Evolutionary conservation across 2,113 vertebrate species (phyloP).

Genomic region (Ptychochromis oligacanthus): DNA sequence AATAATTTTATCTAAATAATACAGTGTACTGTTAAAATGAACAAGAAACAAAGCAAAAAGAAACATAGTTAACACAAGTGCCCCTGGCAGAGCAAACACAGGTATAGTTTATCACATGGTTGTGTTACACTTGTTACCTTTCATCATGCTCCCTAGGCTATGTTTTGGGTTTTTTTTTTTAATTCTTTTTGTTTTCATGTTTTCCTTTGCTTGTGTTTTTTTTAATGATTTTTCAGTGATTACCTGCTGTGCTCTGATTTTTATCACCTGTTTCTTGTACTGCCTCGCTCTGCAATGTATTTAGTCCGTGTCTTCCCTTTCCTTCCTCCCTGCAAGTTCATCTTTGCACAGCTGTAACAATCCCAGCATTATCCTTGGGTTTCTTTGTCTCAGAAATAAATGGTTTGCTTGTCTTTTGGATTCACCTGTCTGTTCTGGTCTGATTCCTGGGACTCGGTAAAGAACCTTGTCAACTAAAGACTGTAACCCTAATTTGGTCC

Average conservation of each 20-base stretch:
- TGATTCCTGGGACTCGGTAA: not conserved
- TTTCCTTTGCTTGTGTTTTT: not conserved
- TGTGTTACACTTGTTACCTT: not conserved
- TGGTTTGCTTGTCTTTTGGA: not conserved
- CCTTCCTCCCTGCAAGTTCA: not conserved
- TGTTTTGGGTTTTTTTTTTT: too few species aligned
- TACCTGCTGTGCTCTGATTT: not conserved
- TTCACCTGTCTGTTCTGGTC: not conserved
- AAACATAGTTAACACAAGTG: not conserved
- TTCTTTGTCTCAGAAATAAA: not conserved
- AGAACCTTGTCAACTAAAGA: not conserved
- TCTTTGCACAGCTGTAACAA: not conserved
- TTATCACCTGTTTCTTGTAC: not conserved
- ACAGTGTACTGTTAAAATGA: too few species aligned
- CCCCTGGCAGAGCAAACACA: not conserved
- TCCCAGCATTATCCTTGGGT: not conserved
- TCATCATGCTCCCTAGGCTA: not conserved
- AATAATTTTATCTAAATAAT: not conserved
- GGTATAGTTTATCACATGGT: not conserved
- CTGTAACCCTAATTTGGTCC: not conserved
- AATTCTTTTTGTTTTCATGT: not conserved
- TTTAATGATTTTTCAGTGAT: not conserved
- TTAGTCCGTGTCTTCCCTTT: not conserved
- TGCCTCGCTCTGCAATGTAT: not conserved
- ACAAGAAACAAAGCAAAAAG: not conserved